A percentile compares a stretch with the other conserved stretches of the same genome.
Evolutionary conservation across 2,888 invertebrate genomes (phyloP).

Genomic region (Pseudococcus longispinus): DNA sequence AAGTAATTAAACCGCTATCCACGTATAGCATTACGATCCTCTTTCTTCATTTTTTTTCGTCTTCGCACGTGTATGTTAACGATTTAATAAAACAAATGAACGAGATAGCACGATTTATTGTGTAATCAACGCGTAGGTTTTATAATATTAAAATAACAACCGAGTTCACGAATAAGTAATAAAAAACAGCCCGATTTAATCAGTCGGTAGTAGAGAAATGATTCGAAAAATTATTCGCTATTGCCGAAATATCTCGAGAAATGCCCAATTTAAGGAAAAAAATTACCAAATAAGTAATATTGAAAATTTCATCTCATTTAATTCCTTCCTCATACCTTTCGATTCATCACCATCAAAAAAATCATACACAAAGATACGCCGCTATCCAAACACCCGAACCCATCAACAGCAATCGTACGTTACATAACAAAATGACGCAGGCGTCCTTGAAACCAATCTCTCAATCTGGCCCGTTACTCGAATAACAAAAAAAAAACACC

Average conservation of each 20-base stretch:
- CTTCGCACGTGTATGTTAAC: neutral
- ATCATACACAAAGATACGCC: neutral
- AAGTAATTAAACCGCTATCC: neutral
- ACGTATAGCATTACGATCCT: conserved; percentile 7
- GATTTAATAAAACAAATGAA: conserved; percentile 16
- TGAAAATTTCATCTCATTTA: neutral
- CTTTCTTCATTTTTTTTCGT: neutral
- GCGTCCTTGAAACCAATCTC: neutral
- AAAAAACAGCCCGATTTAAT: neutral
- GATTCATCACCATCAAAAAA: neutral
- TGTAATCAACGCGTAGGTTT: neutral
- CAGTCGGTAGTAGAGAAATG: neutral
- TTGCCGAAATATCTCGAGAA: neutral
- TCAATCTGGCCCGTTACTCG: neutral
- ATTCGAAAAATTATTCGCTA: neutral
- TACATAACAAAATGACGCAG: neutral
- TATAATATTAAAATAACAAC: neutral
- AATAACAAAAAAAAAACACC: neutral
- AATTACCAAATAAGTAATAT: neutral
- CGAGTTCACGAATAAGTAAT: neutral
- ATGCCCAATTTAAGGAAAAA: neutral
- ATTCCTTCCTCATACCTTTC: neutral
- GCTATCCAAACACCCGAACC: neutral
- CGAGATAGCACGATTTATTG: neutral
- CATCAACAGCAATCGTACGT: neutral